These are phyloP conservation scores for Alauda arvensis DNA, from an alignment of 2,797 vertebrate genomes.

Conservation along the genomic window DNA sequence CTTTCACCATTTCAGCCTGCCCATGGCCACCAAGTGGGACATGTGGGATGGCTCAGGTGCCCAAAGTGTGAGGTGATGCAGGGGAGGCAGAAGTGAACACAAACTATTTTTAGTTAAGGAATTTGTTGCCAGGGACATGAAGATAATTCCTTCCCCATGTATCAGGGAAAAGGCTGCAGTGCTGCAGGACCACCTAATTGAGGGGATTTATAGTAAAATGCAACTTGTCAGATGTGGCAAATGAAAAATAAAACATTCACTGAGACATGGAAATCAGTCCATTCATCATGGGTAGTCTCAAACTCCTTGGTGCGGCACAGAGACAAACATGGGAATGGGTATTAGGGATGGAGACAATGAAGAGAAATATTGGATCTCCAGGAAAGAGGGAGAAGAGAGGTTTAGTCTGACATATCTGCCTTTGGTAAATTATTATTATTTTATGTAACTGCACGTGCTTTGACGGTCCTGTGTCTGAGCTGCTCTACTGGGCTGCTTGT, in stretches of 20 bases:
- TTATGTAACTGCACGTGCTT: neutral
- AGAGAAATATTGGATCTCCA: neutral
- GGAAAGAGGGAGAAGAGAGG: neutral
- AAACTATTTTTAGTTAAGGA: conserved; percentile 62
- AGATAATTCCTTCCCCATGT: conserved; percentile 50
- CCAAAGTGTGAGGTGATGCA: neutral
- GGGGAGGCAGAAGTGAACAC: neutral
- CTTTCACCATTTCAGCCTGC: neutral
- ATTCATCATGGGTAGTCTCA: conserved; percentile 46
- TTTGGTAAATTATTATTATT: neutral
- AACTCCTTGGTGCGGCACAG: rapidly evolving
- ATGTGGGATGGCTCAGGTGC: neutral
- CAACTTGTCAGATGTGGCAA: conserved; percentile 48
- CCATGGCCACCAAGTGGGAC: neutral
- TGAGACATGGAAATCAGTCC: conserved; percentile 15
- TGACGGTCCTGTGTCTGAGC: neutral
- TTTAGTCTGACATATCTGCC: neutral
- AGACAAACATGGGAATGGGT: neutral
- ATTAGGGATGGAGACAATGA: neutral
- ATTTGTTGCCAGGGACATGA: conserved; percentile 50
- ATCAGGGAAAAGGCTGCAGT: conserved; percentile 14
- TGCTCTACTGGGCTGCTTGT: neutral
- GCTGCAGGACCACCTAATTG: conserved; percentile 59
- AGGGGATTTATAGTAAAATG: conserved; percentile 64
- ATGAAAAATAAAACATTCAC: conserved; percentile 47